Evolutionary conservation across 2,797 vertebrate genomes (phyloP).

Genomic region (Apodemus agrarius): DNA sequence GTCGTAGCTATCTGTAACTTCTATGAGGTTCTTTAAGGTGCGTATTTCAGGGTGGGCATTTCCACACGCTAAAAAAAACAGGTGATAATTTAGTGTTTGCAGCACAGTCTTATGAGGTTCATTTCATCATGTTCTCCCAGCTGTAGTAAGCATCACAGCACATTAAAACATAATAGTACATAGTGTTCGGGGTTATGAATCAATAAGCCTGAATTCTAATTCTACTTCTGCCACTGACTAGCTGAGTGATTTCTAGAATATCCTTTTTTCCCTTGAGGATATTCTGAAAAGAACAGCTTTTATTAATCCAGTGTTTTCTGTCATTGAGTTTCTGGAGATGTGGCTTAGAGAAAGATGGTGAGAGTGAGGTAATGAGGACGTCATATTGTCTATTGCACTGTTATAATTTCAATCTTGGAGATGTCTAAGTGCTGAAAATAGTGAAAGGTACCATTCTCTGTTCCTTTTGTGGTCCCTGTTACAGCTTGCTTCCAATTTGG

Average conservation of each 20-base stretch:
- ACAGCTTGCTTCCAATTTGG: constrained; percentile 24
- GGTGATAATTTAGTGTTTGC: constrained; percentile 2
- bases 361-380: not conserved
- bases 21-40: not conserved
- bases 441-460: not conserved
- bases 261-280: not conserved
- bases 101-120: not conserved
- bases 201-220: constrained; percentile 46
- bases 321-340: not conserved
- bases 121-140: not conserved
- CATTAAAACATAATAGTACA: constrained; percentile 10
- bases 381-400: not conserved
- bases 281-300: constrained; percentile 11
- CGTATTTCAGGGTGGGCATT: not conserved
- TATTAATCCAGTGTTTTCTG: constrained; percentile 44
- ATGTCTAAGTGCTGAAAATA: not conserved
- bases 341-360: not conserved
- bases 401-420: constrained; percentile 12
- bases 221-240: constrained; percentile 49
- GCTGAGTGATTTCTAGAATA: not conserved
- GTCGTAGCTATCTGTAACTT: not conserved
- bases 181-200: constrained; percentile 19
- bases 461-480: not conserved
- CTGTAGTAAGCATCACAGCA: constrained; percentile 7
- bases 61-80: constrained; percentile 9